Evolutionary conservation across 2,113 vertebrate species (phyloP).

Genomic region (Cyanoliseus patagonus): DNA sequence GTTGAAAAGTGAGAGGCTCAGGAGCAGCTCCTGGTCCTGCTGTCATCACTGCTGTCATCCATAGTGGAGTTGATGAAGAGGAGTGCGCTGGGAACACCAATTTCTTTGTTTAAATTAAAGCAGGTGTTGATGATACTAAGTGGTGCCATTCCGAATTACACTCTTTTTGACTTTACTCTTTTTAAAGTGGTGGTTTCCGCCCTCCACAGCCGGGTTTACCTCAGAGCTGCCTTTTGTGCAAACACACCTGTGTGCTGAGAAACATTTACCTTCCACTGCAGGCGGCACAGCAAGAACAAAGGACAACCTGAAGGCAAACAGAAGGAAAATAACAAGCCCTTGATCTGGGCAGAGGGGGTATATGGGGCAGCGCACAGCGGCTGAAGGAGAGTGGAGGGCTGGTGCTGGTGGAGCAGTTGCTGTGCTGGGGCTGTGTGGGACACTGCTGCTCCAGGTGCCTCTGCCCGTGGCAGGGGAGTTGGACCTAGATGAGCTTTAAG

Average conservation of each 20-base stretch:
- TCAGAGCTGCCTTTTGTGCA: background rate
- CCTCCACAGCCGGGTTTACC: accelerated
- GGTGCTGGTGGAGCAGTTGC: background rate
- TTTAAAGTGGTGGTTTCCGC: background rate
- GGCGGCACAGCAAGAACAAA: accelerated
- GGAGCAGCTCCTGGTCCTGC: background rate
- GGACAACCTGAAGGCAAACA: background rate
- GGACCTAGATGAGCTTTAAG: background rate
- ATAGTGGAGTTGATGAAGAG: background rate
- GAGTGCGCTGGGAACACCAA: background rate
- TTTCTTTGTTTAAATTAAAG: background rate
- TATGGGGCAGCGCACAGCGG: background rate
- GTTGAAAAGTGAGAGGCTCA: background rate
- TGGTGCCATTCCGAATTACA: accelerated
- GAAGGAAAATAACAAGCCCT: accelerated
- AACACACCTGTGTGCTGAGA: background rate
- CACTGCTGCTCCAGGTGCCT: background rate
- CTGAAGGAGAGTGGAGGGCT: background rate
- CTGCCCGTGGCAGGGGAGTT: background rate
- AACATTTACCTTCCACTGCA: background rate
- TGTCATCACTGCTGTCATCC: background rate
- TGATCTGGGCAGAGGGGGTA: background rate
- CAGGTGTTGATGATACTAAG: background rate
- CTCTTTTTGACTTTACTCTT: background rate
- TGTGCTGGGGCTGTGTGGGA: background rate